Base-by-base conservation (phyloP, 1,140 invertebrate genomes). In the Sweltsa coloradensis region DNA sequence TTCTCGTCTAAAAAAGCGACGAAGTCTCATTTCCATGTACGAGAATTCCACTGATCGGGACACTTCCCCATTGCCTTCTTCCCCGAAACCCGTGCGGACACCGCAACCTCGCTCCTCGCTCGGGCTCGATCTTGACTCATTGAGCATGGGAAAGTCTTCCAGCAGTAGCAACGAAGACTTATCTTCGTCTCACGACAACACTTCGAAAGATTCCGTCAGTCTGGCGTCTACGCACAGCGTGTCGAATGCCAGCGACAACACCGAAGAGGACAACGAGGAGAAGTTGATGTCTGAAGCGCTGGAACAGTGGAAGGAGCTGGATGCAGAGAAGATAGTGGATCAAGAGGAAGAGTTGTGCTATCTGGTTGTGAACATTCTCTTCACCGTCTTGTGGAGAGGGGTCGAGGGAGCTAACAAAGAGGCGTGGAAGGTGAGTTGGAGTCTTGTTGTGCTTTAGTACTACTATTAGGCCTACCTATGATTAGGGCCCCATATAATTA, bases 331-430 rank as follows among this genome's bases (percentile, higher is more conserved):
- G 34, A 61, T 62, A 53, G 61, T 64, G 23, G 66, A 71, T 50
- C 62, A 61, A 58, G 67, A 74, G 60, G 66, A 72, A 53, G 74
- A 78, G 53, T 54, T 80, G 40, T 74, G 72, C 41, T 72, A 76
- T 55, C 62, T 76, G 23, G 65, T 79, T 2, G 64, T 73, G 0
- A 72, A 75, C 51, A 68, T 74, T 37, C 54, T 78, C 5, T 72
- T 75, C 45, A 73, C 72, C 6, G 61, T 79, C 1, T 69, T 79
- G 56, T 80, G 76, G 77, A 67, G 73, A 51, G 78, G 78, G 19
- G 64, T 79, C 18, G 68, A 74, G 41, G 72, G 74, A 29, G 70
- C 71, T 44, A 66, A 67, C 57, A 68, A 66, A 41, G 63, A 69
- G 16, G 67, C 69, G 27, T 80, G 78, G 78, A 73, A 70, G 63